Conservation (phyloP, 2,888 invertebrate species). For the Argynnis bischoffii region DNA sequence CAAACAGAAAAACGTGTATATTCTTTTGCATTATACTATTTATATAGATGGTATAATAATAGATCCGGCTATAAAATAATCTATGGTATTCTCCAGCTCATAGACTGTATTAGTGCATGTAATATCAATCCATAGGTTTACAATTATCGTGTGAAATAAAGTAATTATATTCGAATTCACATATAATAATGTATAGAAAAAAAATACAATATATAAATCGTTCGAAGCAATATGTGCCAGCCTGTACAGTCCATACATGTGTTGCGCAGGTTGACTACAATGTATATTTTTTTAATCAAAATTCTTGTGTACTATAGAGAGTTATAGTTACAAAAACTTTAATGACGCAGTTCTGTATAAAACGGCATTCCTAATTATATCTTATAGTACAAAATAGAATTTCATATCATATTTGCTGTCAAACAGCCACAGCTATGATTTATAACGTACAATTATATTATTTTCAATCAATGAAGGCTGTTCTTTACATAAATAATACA, state of each 20-base stretch:
- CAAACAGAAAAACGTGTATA: too few species aligned
- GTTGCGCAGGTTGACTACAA: constrained; percentile 32
- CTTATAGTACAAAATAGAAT: constrained; percentile 4
- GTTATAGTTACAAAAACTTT: constrained; percentile 32
- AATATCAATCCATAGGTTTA: too few species aligned
- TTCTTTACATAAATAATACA: constrained; percentile 7
- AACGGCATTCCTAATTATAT: constrained; percentile 24
- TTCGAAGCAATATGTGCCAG: constrained; percentile 2
- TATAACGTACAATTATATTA: constrained; percentile 14
- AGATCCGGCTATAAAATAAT: too few species aligned
- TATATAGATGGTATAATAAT: too few species aligned
- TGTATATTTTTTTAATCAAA: constrained; percentile 39
- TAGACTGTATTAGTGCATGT: too few species aligned
- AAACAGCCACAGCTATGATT: constrained; percentile 3
- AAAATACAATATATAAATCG: constrained; percentile 12
- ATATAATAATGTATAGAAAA: background rate
- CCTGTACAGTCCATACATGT: constrained; percentile 26
- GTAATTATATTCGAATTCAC: constrained; percentile 6
- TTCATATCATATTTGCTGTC: constrained; percentile 5
- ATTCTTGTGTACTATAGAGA: constrained; percentile 37
- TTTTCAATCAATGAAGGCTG: constrained; percentile 1
- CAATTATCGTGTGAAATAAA: constrained; percentile 6
- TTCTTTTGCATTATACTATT: too few species aligned
- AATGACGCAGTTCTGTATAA: constrained; percentile 29
- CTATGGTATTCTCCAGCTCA: too few species aligned